A percentile compares a stretch with the other conserved stretches of the same genome.
Conservation (phyloP, 1,140 invertebrate species). For the Planococcus citri region DNA sequence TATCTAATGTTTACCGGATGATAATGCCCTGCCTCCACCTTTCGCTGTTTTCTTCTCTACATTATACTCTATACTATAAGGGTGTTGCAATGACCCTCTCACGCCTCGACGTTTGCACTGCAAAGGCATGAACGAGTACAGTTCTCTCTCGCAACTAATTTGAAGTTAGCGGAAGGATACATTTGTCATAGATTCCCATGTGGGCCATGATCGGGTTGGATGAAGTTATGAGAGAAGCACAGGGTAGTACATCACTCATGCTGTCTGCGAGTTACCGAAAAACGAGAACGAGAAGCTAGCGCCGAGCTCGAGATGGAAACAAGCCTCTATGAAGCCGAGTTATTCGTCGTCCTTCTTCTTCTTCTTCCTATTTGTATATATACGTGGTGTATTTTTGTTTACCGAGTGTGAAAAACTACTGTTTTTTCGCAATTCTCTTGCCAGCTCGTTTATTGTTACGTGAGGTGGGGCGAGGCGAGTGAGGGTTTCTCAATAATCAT, state of each 20-base stretch:
- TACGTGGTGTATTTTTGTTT: too few species aligned
- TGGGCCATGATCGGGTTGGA: slow-evolving; percentile 4
- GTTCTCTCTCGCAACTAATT: background rate
- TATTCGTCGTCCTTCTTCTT: background rate
- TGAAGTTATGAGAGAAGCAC: slow-evolving; percentile 6
- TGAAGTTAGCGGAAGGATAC: slow-evolving; percentile 6
- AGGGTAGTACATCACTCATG: slow-evolving; percentile 6
- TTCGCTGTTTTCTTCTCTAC: background rate
- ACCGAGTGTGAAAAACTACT: too few species aligned
- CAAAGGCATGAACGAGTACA: too few species aligned
- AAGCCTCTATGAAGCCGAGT: background rate
- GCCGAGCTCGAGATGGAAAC: background rate
- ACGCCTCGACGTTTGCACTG: background rate
- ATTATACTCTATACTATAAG: background rate
- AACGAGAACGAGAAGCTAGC: too few species aligned
- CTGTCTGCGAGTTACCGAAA: background rate
- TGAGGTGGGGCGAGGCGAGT: too few species aligned
- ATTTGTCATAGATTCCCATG: background rate
- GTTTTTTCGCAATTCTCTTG: too few species aligned
- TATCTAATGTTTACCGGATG: slow-evolving; percentile 6
- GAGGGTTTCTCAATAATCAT: too few species aligned
- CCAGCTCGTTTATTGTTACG: too few species aligned
- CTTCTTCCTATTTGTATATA: too few species aligned
- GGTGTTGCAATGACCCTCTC: slow-evolving; percentile 5
- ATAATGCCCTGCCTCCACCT: background rate